phyloP scores from a whole-genome alignment of 2,888 invertebrate species.

The Cremastinae sp. region DNA sequence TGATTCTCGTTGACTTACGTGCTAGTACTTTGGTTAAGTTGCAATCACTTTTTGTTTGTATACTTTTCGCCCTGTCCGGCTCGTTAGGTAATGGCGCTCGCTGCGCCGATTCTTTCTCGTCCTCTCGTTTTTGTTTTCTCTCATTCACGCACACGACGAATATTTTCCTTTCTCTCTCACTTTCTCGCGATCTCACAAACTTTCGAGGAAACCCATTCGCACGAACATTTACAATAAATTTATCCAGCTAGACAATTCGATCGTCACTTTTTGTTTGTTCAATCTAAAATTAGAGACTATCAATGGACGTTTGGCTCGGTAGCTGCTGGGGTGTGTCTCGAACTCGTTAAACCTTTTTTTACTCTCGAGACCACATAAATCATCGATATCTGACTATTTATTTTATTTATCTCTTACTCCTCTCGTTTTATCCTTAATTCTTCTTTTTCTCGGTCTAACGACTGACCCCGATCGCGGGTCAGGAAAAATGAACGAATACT shows the following conservation, averaged over 20 bases:
- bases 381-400: conserved; percentile 38
- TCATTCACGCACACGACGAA: conserved; percentile 10
- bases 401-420: conserved; percentile 21
- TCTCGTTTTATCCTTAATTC: conserved; percentile 8
- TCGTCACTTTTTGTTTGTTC: conserved; percentile 37
- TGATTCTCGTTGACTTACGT: conserved; percentile 67
- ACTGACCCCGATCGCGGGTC: conserved; percentile 42
- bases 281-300: conserved; percentile 60
- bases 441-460: conserved; percentile 32
- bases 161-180: neutral
- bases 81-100: conserved; percentile 58
- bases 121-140: conserved; percentile 4
- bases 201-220: conserved; percentile 1
- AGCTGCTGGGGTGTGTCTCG: conserved; percentile 62
- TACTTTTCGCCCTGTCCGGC: conserved; percentile 52
- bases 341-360: conserved; percentile 56
- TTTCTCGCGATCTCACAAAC: conserved; percentile 10
- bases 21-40: conserved; percentile 77
- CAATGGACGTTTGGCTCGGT: conserved; percentile 65
- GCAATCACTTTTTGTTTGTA: conserved; percentile 62
- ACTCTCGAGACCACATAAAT: conserved; percentile 56
- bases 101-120: conserved; percentile 34
- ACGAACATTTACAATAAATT: conserved; percentile 44
- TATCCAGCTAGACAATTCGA: conserved; percentile 48
- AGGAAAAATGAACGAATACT: conserved; percentile 26